Conservation (phyloP, 2,888 invertebrate genomes). For the Galerucella calmariensis region DNA sequence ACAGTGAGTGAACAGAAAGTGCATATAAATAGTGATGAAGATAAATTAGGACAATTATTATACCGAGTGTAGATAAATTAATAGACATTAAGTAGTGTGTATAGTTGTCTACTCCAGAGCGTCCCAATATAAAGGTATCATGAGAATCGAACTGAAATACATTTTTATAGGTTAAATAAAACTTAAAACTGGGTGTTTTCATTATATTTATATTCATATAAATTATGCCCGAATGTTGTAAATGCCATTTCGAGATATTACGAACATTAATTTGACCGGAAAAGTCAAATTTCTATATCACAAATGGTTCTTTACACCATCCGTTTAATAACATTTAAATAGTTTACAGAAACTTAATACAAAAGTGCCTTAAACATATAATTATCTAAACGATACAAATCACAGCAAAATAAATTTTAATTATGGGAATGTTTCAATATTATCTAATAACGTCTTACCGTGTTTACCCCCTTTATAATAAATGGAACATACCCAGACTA, state of each 20-base stretch:
- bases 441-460: neutral
- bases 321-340: neutral
- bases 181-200: neutral
- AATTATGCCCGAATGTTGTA: neutral
- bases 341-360: conserved; percentile 7
- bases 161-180: neutral
- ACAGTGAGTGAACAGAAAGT: too few species aligned
- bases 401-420: conserved; percentile 5
- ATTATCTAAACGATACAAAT: conserved; percentile 1
- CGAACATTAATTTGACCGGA: neutral
- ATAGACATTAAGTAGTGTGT: too few species aligned
- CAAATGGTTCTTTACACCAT: neutral
- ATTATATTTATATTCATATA: conserved; percentile 1
- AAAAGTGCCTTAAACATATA: neutral
- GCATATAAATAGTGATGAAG: too few species aligned
- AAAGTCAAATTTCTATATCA: neutral
- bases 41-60: too few species aligned
- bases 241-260: neutral
- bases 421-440: neutral
- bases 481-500: neutral
- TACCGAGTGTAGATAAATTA: too few species aligned
- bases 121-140: too few species aligned
- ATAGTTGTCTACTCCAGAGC: too few species aligned
- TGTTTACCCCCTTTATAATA: neutral
- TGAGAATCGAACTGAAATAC: too few species aligned